Evolutionary conservation across 2,797 vertebrate genomes (phyloP).

Genomic region (Spheniscus humboldti): DNA sequence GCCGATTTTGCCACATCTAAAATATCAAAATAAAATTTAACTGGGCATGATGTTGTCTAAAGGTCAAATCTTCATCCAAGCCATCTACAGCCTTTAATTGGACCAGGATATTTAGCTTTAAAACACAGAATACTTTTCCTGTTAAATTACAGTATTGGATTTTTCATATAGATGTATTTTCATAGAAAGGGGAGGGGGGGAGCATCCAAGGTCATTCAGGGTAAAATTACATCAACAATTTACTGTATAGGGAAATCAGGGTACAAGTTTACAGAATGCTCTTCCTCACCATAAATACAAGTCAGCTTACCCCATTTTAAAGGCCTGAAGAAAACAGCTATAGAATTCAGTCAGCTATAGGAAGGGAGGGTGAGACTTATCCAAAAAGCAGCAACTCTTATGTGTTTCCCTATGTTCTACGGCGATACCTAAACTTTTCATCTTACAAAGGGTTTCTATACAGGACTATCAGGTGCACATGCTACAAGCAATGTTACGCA

Average conservation of each 20-base stretch:
- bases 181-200: fast-evolving
- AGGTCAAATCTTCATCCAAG: not conserved
- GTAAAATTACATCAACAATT: not conserved
- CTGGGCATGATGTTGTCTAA: not conserved
- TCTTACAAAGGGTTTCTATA: not conserved
- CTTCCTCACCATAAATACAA: not conserved
- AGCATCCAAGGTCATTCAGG: not conserved
- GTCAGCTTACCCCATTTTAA: not conserved
- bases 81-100: not conserved
- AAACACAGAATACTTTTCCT: not conserved
- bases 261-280: not conserved
- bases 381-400: not conserved
- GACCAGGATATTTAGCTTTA: not conserved
- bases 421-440: not conserved
- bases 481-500: fast-evolving
- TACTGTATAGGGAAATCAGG: not conserved
- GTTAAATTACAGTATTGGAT: not conserved
- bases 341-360: not conserved
- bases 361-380: not conserved
- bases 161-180: not conserved
- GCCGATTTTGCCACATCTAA: not conserved
- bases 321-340: not conserved
- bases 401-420: not conserved
- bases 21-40: not conserved
- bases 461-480: not conserved